Evolutionary conservation across 2,888 invertebrate species (phyloP).

Genomic region (Helicoverpa assulta): DNA sequence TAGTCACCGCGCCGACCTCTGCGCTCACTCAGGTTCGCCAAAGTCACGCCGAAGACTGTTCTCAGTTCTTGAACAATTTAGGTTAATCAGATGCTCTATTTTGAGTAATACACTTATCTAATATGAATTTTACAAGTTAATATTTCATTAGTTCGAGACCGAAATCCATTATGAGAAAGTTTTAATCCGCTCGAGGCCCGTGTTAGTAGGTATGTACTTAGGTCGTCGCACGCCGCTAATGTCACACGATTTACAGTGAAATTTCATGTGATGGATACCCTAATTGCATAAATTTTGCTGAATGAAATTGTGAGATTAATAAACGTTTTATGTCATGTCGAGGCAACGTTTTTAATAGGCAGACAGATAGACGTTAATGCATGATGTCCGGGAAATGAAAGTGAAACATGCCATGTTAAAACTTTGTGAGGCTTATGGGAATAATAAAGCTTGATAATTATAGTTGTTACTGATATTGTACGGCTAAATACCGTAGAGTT

Average conservation of each 20-base stretch:
- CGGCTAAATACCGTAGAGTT: not conserved
- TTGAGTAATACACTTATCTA: slow-evolving; percentile 29
- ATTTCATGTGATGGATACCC: slow-evolving; percentile 60
- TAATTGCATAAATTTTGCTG: slow-evolving; percentile 45
- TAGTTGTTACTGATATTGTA: not conserved
- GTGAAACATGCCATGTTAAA: slow-evolving; percentile 45
- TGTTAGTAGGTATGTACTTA: slow-evolving; percentile 60
- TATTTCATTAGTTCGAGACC: slow-evolving; percentile 66
- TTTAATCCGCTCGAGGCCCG: slow-evolving; percentile 66
- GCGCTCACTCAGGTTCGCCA: slow-evolving; percentile 6
- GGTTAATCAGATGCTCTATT: slow-evolving; percentile 21
- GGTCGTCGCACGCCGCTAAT: slow-evolving; percentile 62
- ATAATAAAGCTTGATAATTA: slow-evolving; percentile 13
- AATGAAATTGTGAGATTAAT: slow-evolving; percentile 49
- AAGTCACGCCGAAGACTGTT: slow-evolving; percentile 37
- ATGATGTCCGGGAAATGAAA: slow-evolving; percentile 38
- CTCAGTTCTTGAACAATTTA: slow-evolving; percentile 15
- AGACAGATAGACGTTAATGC: slow-evolving; percentile 43
- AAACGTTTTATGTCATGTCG: slow-evolving; percentile 42
- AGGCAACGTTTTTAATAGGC: slow-evolving; percentile 46
- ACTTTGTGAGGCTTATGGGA: slow-evolving; percentile 28
- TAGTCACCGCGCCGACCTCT: slow-evolving; percentile 6
- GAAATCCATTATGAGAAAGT: slow-evolving; percentile 71
- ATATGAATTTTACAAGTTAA: slow-evolving; percentile 45
- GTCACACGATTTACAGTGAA: slow-evolving; percentile 65